Percentiles rank a stretch among this genome's conserved stretches.
phyloP scores from a whole-genome alignment of 2,888 invertebrate genomes.

The Aproaerema taeniolella region DNA sequence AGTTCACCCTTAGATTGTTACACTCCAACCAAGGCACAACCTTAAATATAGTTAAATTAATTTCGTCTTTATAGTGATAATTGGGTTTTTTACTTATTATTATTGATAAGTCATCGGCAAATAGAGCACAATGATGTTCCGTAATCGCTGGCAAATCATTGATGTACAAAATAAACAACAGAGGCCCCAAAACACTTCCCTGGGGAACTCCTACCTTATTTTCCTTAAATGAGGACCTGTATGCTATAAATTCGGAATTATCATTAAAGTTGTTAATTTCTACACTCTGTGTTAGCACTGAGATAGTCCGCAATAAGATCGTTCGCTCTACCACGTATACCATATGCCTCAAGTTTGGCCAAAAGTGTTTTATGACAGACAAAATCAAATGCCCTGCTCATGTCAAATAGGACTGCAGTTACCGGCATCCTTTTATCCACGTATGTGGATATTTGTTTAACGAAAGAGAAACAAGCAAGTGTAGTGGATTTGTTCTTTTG shows the following conservation, averaged over 20 bases:
- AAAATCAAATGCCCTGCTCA: constrained; percentile 4
- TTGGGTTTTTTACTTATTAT: too few relatives aligned
- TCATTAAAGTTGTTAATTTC: not conserved
- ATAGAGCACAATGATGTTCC: too few relatives aligned
- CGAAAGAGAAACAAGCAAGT: not conserved
- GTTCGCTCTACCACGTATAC: constrained; percentile 1
- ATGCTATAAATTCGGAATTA: not conserved
- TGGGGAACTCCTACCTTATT: constrained; percentile 7
- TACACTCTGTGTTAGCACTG: not conserved
- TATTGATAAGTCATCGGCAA: too few relatives aligned
- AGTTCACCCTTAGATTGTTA: too few relatives aligned
- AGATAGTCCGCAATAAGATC: constrained; percentile 3
- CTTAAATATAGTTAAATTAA: too few relatives aligned
- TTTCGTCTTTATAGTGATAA: too few relatives aligned
- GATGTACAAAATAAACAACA: too few relatives aligned
- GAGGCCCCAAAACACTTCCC: too few relatives aligned
- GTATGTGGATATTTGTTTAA: too few relatives aligned
- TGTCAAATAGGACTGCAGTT: not conserved
- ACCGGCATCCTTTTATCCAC: not conserved
- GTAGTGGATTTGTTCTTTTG: not conserved
- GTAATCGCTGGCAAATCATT: too few relatives aligned
- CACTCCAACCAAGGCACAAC: too few relatives aligned
- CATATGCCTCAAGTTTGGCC: constrained; percentile 1
- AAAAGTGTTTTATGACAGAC: constrained; percentile 6
- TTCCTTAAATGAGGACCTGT: too few relatives aligned